Evolutionary conservation across 1,140 invertebrate genomes (phyloP).

Genomic region (Chymomyza costata): DNA sequence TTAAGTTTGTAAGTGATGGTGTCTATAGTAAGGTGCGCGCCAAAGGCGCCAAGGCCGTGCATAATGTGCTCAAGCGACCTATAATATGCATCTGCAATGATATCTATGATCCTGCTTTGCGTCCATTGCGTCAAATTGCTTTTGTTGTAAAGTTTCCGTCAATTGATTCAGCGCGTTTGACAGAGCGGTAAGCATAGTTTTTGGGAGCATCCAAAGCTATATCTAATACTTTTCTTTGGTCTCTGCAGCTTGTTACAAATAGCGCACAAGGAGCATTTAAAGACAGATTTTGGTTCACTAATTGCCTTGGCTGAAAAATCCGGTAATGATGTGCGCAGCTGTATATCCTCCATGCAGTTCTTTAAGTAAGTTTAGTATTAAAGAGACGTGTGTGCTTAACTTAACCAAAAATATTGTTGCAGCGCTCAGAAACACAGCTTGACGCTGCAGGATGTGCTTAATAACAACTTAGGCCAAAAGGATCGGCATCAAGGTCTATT

Average conservation of each 20-base stretch:
- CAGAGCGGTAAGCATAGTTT: conserved; percentile 76
- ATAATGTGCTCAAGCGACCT: conserved; percentile 83
- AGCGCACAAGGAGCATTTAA: conserved; percentile 81
- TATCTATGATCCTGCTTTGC: conserved; percentile 89
- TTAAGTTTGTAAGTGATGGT: conserved; percentile 86
- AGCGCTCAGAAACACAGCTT: conserved; percentile 75
- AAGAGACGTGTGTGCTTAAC: too few species aligned
- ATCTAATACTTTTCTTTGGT: background rate
- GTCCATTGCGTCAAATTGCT: conserved; percentile 83
- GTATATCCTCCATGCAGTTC: conserved; percentile 91
- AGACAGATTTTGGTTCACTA: conserved; percentile 83
- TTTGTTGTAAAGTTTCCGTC: conserved; percentile 86
- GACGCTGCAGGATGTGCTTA: conserved; percentile 81
- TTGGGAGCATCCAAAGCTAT: background rate
- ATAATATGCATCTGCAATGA: conserved; percentile 99
- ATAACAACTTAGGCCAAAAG: conserved; percentile 86
- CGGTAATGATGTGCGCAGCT: conserved; percentile 91
- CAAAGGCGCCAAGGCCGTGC: conserved; percentile 76
- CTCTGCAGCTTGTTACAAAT: conserved; percentile 80
- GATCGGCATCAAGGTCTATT: conserved; percentile 91
- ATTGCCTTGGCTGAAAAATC: conserved; percentile 87
- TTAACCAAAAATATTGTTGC: too few species aligned
- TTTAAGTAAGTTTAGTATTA: conserved; percentile 74
- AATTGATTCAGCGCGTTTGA: conserved; percentile 79
- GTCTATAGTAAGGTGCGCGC: conserved; percentile 77